Base-by-base conservation (phyloP, 2,797 vertebrate genomes). In the Rhynchonycteris naso region DNA sequence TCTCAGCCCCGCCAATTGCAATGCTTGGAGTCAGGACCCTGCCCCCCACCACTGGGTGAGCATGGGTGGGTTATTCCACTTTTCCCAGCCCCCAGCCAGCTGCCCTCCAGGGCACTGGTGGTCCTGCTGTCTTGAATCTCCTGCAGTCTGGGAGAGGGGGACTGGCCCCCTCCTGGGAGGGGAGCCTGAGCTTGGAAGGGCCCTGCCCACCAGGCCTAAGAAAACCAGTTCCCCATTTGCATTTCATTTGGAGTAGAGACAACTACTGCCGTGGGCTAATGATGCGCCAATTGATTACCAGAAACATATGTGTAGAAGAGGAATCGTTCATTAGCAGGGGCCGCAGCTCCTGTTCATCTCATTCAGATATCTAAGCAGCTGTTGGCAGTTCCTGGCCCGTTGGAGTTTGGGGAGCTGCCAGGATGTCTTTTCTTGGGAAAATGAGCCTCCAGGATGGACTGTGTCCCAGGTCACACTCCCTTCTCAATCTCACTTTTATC, bases 261-360 rank as follows among this genome's bases (percentile, higher is more conserved):
- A 95, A 90, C 85, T 75, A 95, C 94, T 96, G 96, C 97, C 84
- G 10, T 91, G 95, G 97, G 93, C 88, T 97, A 97, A 96, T 92
- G 95, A 95, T 0, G 0, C 38, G 76, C 79, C 97, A 95, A 78
- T 76, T 96, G 96, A 97, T 97, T 91, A 94, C 89, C 52, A 97
- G 97, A 95, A 97, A 96, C 97, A 52, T 87, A 89, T 74, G 97
- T 96, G 88, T 87, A 90, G 94, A 93, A 97, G 97, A 97, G 92
- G 96, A 96, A 50, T 93, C 93, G 50, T 82, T 97, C 96, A 93
- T 93, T 89, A 97, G 90, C 74, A 87, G 82, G 95, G 97, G 89
- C 84, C 86, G 71, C 75, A 24, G 65, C 81, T 88, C 93, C 90
- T 85, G 21, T 82, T 97, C 82, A 18, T 92, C 84, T 88, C 65